A percentile compares a stretch with the other conserved stretches of the same genome.
Evolutionary conservation across 2,113 vertebrate genomes (phyloP).

Genomic region (Potamarius usumacintae): DNA sequence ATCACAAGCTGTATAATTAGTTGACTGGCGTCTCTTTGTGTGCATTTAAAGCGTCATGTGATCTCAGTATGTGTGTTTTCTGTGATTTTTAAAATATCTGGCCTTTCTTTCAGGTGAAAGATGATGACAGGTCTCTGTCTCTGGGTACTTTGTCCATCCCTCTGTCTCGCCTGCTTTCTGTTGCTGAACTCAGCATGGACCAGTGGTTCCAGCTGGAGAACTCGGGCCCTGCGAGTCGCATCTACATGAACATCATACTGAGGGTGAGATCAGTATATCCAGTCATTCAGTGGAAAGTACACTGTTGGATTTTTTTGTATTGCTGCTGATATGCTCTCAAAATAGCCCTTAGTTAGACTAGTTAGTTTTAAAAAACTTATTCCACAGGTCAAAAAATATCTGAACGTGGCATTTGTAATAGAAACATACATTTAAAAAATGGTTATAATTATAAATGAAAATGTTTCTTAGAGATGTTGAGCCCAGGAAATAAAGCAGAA

Average conservation of each 20-base stretch:
- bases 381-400: not conserved
- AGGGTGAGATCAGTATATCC: conserved; percentile 70
- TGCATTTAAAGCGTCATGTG: not conserved
- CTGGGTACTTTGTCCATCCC: conserved; percentile 81
- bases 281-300: not conserved
- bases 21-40: not conserved
- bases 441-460: not conserved
- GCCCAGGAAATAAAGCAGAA: not conserved
- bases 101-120: conserved; percentile 77
- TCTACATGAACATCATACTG: conserved; percentile 83
- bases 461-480: not conserved
- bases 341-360: not conserved
- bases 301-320: not conserved
- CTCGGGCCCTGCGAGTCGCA: conserved; percentile 79
- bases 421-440: not conserved
- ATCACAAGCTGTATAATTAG: not conserved
- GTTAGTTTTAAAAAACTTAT: not conserved
- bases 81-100: not conserved
- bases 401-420: not conserved
- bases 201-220: conserved; percentile 87
- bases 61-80: not conserved
- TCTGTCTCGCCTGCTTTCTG: conserved; percentile 75
- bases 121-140: conserved; percentile 79
- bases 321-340: not conserved
- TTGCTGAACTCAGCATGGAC: conserved; percentile 80